Evolutionary conservation across 2,797 vertebrate genomes (phyloP), one percentile per base, ranked within the genome.

Genomic region (Lepilemur ruficaudatus): DNA sequence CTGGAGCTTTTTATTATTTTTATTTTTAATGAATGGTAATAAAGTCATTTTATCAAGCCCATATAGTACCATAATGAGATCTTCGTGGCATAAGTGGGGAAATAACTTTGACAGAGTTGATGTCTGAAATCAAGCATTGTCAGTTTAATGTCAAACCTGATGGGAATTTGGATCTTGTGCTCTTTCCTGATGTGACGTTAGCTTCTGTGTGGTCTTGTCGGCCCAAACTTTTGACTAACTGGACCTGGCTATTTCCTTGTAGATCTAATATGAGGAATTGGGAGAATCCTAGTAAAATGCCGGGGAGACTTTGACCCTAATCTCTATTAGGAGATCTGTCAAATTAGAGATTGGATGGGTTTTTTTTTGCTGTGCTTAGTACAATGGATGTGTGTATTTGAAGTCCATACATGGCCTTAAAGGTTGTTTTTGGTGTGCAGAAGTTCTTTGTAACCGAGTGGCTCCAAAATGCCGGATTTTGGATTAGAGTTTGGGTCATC

Each of bases 401-500:
- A 81, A 46, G 70, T 78, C 28, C 3, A 3, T 13, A 2, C 7
- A 7, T 86, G 52, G 59, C 46, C 43, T 7, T 46, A 22, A 61
- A 67, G 75, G 41, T 38, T 73, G n/a, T 46, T 43, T 72, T 32
- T 15, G 48, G 72, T 23, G 25, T 14, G 0, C 5, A 46, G 55
- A 86, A 25, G 81, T 73, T 83, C 80, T 84, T 89, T 63, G 52
- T 78, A 63, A 50, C 30, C 14, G 15, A 65, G 41, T 22, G n/a
- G 41, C 41, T 89, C 57, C 38, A 28, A 57, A 8, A 43, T 1
- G 22, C 35, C 48, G 63, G 80, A 78, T 63, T 89, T 93, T 76
- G 70, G 35, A 79, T 91, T 67, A 14, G 72, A n/a, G n/a, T 75
- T 52, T 55, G 84, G 95, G 92, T 95, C 84, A 96, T 1, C 30